Evolutionary conservation across 2,113 vertebrate genomes (phyloP).

Genomic region (Channa argus): DNA sequence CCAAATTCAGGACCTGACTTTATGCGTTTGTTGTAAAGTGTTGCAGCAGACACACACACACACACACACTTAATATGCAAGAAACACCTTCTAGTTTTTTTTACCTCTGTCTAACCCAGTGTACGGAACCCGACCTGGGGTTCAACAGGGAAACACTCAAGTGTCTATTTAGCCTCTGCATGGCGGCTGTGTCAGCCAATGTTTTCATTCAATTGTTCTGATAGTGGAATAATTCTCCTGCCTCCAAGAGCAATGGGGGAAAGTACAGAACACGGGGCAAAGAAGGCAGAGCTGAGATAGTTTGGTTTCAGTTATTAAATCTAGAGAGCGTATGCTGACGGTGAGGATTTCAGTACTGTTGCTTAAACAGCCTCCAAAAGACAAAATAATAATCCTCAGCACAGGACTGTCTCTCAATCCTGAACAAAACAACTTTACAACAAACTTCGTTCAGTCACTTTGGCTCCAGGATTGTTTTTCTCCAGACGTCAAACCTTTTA

Average conservation of each 20-base stretch:
- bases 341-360: too few relatives aligned
- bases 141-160: conserved; percentile 44
- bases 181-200: conserved; percentile 53
- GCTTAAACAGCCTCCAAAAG: background rate
- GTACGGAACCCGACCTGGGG: conserved; percentile 17
- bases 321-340: too few relatives aligned
- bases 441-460: background rate
- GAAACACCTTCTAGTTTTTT: conserved; percentile 40
- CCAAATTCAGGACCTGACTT: conserved; percentile 19
- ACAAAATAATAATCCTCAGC: background rate
- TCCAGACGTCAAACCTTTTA: conserved; percentile 45
- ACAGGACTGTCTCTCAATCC: too few relatives aligned
- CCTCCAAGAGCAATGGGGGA: conserved; percentile 26
- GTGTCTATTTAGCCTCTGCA: conserved; percentile 57
- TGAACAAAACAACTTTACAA: conserved; percentile 20
- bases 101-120: conserved; percentile 20
- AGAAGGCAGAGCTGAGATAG: background rate
- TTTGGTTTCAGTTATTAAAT: background rate
- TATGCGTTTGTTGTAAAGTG: conserved; percentile 23
- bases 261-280: background rate
- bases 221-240: conserved; percentile 29
- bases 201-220: conserved; percentile 57
- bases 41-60: too few relatives aligned
- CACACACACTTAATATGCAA: conserved; percentile 12
- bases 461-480: conserved; percentile 50